phyloP scores from a whole-genome alignment of 2,797 vertebrate genomes.

The Synaphobranchus kaupii region DNA sequence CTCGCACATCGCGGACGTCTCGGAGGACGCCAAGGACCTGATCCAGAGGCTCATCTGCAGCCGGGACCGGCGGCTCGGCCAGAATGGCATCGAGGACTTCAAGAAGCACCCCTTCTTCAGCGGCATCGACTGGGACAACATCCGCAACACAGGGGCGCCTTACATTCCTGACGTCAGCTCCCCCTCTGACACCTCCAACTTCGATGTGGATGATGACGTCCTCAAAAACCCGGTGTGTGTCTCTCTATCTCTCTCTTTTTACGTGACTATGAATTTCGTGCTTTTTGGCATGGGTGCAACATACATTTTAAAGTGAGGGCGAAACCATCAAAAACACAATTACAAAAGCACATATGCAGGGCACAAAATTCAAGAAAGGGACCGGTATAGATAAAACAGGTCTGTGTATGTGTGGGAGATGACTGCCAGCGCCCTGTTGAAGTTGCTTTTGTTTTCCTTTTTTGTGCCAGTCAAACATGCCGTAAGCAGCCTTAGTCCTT shows the following conservation, averaged over 20 bases:
- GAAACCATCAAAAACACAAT: too few species aligned
- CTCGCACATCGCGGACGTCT: constrained; percentile 86
- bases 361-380: neutral
- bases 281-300: too few species aligned
- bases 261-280: too few species aligned
- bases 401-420: neutral
- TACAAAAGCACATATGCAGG: neutral
- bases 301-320: too few species aligned
- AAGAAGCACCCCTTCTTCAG: constrained; percentile 88
- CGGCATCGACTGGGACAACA: constrained; percentile 91
- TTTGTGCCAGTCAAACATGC: neutral
- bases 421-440: neutral
- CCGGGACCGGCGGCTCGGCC: constrained; percentile 84
- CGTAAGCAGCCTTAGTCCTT: constrained; percentile 17
- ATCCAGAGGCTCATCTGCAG: constrained; percentile 93
- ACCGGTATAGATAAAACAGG: neutral
- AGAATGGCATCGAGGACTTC: constrained; percentile 91
- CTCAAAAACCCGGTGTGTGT: constrained; percentile 88
- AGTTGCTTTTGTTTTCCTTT: neutral
- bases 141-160: constrained; percentile 86
- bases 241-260: neutral
- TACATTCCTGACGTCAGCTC: constrained; percentile 97
- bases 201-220: constrained; percentile 93
- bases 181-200: constrained; percentile 96
- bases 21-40: constrained; percentile 91